phyloP scores from a whole-genome alignment of 2,113 vertebrate genomes.

The Mola mola region DNA sequence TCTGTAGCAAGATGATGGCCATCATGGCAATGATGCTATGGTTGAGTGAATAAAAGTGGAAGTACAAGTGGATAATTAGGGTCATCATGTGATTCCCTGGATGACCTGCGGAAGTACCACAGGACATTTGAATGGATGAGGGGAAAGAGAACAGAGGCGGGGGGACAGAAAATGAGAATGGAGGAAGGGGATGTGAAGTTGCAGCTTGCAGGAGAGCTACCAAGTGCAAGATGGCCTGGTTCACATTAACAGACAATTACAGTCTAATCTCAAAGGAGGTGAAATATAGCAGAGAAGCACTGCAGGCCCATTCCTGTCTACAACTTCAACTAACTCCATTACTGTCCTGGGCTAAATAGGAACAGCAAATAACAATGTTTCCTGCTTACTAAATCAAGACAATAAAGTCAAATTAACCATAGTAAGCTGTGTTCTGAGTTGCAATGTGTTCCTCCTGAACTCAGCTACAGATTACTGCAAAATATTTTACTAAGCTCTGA shows the following conservation, averaged over 20 bases:
- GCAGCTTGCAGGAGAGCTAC: slow-evolving; percentile 41
- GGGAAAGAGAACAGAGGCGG: slow-evolving; percentile 1
- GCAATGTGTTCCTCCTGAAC: neutral
- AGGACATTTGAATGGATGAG: slow-evolving; percentile 29
- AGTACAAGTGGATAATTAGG: slow-evolving; percentile 55
- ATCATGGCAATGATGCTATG: neutral
- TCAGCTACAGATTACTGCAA: neutral
- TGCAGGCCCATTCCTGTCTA: slow-evolving; percentile 55
- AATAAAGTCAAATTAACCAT: neutral
- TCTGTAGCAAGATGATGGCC: slow-evolving; percentile 8
- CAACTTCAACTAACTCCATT: slow-evolving; percentile 34
- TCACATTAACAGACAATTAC: slow-evolving; percentile 78
- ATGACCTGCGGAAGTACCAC: slow-evolving; percentile 46
- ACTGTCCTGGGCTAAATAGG: slow-evolving; percentile 11
- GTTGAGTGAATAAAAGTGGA: slow-evolving; percentile 32
- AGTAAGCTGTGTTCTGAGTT: neutral
- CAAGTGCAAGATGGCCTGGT: slow-evolving; percentile 71
- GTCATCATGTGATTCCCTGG: slow-evolving; percentile 52
- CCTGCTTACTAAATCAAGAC: slow-evolving; percentile 3
- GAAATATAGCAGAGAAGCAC: slow-evolving; percentile 45
- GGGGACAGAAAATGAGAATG: slow-evolving; percentile 5
- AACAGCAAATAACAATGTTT: slow-evolving; percentile 9
- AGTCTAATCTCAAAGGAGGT: slow-evolving; percentile 64
- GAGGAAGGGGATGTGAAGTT: slow-evolving; percentile 22
- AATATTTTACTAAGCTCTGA: neutral